Evolutionary conservation across 2,797 vertebrate species (phyloP), one percentile per base, ranked within the genome.

Genomic region (Myripristis jacobus): DNA sequence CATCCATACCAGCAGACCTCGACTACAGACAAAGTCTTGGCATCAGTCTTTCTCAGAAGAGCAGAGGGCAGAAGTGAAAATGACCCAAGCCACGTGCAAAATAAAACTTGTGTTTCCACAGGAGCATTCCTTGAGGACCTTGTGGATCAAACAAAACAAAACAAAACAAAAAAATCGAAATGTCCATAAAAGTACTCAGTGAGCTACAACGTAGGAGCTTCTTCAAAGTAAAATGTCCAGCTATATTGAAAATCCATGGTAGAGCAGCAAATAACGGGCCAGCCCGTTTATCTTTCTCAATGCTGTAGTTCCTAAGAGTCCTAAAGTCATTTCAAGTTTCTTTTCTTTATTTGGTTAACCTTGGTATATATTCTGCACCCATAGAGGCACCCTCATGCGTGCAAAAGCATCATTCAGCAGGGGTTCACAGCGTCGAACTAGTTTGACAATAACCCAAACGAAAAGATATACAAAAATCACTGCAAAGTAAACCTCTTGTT

Each of bases 221-320:
- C 72, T 80, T 85, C 68, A 59, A 62, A 24, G 50, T 78, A 73
- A 75, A 73, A 66, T 61, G 57, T 74, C 41, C 68, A 79, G 73
- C 77, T 83, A 88, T 59, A 70, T 84, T 63, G 56, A 84, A 54
- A 77, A 81, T 81, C 60, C 56, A 70, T 38, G 18, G 68, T 59
- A 65, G 75, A 91, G 86, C 89, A 88, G 88, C 82, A 82, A 73
- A 56, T 61, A 75, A 82, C 76, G 77, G 92, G 89, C 93, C 93
- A 83, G 92, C 93, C 92, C 64, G 79, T 74, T 81, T 70, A 2
- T 46, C 52, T 48, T 44, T 73, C 55, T 58, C 56, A 34, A 34
- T 25, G 73, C 81, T 79, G 71, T 34, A 65, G 22, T 65, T 56
- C 52, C 36, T 65, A 47, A 48, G 22, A 51, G 43, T 47, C 19